phyloP scores from a whole-genome alignment of 2,888 invertebrate species.

The Drosophila neonasuta region DNA sequence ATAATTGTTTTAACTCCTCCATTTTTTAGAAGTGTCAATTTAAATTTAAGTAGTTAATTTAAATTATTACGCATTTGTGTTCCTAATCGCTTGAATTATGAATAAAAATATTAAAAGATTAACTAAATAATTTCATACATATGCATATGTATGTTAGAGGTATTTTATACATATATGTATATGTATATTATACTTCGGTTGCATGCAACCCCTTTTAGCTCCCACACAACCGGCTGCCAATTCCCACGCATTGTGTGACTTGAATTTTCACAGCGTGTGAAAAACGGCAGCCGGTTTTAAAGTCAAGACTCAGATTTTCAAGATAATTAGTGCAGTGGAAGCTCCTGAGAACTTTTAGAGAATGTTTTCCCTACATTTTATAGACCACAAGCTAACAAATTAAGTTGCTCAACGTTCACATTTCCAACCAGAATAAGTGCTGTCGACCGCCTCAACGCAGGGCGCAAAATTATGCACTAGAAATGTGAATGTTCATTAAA shows the following conservation, averaged over 20 bases:
- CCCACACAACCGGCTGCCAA: slow-evolving; percentile 67
- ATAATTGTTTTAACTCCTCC: no score
- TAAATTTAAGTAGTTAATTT: no score
- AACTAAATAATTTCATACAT: not conserved
- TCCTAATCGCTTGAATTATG: no score
- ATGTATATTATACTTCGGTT: slow-evolving; percentile 26
- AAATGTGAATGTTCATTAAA: slow-evolving; percentile 69
- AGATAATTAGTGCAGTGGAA: slow-evolving; percentile 70
- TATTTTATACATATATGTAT: slow-evolving; percentile 11
- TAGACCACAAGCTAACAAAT: slow-evolving; percentile 46
- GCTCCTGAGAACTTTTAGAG: slow-evolving; percentile 68
- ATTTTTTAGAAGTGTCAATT: no score
- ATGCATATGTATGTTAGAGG: not conserved
- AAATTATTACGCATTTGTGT: no score
- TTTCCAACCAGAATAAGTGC: slow-evolving; percentile 42
- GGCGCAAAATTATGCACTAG: slow-evolving; percentile 53
- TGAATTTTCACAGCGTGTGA: slow-evolving; percentile 80
- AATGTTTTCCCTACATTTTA: slow-evolving; percentile 45
- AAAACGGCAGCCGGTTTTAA: slow-evolving; percentile 66
- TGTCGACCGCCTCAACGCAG: slow-evolving; percentile 1
- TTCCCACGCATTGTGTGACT: slow-evolving; percentile 78
- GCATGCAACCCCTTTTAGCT: slow-evolving; percentile 60
- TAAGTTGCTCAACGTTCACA: slow-evolving; percentile 42
- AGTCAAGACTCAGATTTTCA: slow-evolving; percentile 71
- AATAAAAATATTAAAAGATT: not conserved